phyloP scores from a whole-genome alignment of 2,797 vertebrate species.

The Halcyon leucocephala region DNA sequence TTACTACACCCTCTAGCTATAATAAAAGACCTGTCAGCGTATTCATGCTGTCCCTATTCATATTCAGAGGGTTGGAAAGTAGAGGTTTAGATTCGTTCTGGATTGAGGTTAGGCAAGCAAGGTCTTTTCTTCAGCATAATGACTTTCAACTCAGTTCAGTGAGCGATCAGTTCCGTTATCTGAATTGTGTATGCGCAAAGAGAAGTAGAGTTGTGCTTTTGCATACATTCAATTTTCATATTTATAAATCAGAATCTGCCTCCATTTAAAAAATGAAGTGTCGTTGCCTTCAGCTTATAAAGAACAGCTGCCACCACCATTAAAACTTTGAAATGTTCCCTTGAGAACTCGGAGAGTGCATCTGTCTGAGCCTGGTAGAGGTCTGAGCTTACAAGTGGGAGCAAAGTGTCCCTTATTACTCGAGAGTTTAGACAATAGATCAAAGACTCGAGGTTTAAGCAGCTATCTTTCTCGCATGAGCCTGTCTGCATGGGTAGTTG shows the following conservation, averaged over 20 bases:
- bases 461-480: not conserved
- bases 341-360: constrained; percentile 38
- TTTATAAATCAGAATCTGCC: constrained; percentile 71
- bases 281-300: constrained; percentile 51
- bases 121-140: constrained; percentile 17
- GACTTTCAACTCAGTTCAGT: constrained; percentile 47
- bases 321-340: constrained; percentile 63
- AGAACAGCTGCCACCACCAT: constrained; percentile 57
- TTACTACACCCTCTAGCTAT: constrained; percentile 56
- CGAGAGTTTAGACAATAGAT: constrained; percentile 11
- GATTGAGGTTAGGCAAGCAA: constrained; percentile 48
- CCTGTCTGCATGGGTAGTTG: not conserved
- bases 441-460: constrained; percentile 1
- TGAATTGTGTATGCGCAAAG: constrained; percentile 38
- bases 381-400: constrained; percentile 50
- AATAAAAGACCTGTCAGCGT: constrained; percentile 24
- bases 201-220: constrained; percentile 40
- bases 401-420: constrained; percentile 41
- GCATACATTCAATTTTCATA: constrained; percentile 57
- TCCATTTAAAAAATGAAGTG: constrained; percentile 60
- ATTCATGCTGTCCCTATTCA: constrained; percentile 26
- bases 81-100: constrained; percentile 37
- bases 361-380: constrained; percentile 24
- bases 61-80: constrained; percentile 28
- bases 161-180: constrained; percentile 47